Percentiles rank a stretch among this genome's conserved stretches.
Evolutionary conservation across 2,888 invertebrate species (phyloP).

Genomic region (Xestia sexstrigata): DNA sequence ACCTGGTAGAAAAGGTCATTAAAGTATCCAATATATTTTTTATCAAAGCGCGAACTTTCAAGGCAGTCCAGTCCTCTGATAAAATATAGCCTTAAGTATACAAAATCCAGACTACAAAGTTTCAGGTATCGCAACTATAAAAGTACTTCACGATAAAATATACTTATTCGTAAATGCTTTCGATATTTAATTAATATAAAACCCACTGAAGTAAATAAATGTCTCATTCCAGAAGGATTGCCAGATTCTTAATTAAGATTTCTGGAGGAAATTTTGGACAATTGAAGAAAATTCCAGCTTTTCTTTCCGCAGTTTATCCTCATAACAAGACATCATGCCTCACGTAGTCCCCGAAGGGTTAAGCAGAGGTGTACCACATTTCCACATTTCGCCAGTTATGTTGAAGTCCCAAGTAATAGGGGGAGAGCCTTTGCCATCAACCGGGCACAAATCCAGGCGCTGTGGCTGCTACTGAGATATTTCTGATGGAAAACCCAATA

Average conservation of each 20-base stretch:
- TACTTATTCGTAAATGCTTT: background rate
- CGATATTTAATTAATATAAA: conserved; percentile 1
- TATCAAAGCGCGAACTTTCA: background rate
- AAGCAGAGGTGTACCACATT: too few species aligned
- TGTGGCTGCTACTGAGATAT: too few species aligned
- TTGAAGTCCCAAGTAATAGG: too few species aligned
- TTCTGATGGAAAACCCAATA: too few species aligned
- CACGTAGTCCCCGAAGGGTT: too few species aligned
- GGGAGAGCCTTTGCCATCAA: too few species aligned
- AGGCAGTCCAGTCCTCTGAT: background rate
- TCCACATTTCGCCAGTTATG: too few species aligned
- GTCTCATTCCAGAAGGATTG: background rate
- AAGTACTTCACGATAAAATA: background rate
- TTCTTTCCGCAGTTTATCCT: background rate
- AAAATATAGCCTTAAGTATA: background rate
- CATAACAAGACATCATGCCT: too few species aligned
- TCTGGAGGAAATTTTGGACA: background rate
- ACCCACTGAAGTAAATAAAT: background rate
- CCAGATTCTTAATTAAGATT: background rate
- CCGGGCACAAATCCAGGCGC: too few species aligned
- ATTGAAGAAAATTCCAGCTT: background rate
- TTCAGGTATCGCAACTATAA: background rate
- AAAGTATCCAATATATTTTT: background rate
- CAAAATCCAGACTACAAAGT: background rate
- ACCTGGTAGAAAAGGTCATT: background rate